A percentile compares a stretch with the other conserved stretches of the same genome.
These are phyloP conservation scores for Meles meles DNA, from an alignment of 2,113 vertebrate species.

Conservation along the genomic window DNA sequence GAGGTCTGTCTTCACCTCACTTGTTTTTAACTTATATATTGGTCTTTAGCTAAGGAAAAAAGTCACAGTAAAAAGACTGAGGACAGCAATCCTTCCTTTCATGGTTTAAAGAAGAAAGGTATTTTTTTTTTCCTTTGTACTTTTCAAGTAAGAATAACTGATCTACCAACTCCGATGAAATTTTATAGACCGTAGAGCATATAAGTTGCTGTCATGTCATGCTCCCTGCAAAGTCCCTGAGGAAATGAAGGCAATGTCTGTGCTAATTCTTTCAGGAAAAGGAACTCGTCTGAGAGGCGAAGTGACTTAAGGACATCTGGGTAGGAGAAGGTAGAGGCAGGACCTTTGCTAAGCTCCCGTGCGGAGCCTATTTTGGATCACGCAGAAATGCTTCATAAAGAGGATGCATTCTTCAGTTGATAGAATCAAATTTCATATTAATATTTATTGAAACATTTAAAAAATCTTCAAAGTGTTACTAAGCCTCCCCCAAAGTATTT, in stretches of 20 bases:
- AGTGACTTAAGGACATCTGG: neutral
- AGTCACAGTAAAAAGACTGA: neutral
- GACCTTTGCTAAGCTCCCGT: accelerated
- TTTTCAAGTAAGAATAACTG: neutral
- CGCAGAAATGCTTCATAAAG: neutral
- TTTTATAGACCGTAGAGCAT: neutral
- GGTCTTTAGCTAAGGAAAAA: neutral
- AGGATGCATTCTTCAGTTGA: neutral
- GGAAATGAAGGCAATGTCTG: neutral
- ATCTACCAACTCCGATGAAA: neutral
- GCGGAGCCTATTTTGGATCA: neutral
- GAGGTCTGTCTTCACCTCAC: neutral
- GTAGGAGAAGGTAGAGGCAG: neutral
- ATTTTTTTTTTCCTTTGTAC: neutral
- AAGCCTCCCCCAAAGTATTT: neutral
- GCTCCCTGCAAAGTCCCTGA: neutral
- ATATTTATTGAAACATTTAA: neutral
- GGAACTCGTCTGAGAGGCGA: neutral
- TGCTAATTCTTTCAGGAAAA: neutral
- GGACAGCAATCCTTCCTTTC: neutral
- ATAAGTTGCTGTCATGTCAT: neutral
- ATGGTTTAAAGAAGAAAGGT: neutral
- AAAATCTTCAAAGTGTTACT: neutral
- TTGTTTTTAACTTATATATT: neutral
- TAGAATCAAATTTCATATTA: neutral